Evolutionary conservation across 2,888 invertebrate genomes (phyloP).

Genomic region (Yponomeuta cagnagella): DNA sequence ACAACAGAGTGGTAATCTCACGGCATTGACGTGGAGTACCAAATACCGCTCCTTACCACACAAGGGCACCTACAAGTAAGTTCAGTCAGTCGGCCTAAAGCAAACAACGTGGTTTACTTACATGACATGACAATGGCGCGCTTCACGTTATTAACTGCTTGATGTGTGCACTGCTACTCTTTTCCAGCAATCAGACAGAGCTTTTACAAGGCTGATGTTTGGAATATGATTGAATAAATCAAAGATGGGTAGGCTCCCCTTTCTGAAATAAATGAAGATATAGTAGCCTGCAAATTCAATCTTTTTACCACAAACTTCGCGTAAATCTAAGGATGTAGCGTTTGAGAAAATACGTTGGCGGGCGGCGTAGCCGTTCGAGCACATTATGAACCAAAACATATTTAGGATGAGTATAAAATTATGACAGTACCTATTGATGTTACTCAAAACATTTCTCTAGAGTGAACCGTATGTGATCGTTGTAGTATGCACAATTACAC

Average conservation of each 20-base stretch:
- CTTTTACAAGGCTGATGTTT: background rate
- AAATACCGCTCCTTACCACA: constrained; percentile 9
- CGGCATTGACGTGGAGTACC: constrained; percentile 13
- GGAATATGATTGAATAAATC: constrained; percentile 16
- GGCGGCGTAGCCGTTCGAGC: background rate
- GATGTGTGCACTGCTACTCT: background rate
- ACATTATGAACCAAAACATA: background rate
- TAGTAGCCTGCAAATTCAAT: constrained; percentile 19
- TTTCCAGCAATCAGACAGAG: background rate
- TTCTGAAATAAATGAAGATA: constrained; percentile 15
- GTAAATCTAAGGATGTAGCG: background rate
- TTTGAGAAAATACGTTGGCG: background rate
- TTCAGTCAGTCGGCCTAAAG: background rate
- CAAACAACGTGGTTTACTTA: constrained; percentile 1
- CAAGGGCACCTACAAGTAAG: background rate
- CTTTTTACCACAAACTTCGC: constrained; percentile 5
- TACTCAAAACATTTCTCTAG: constrained; percentile 25
- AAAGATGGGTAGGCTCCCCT: constrained; percentile 3
- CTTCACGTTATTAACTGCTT: background rate
- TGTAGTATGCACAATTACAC: constrained; percentile 54
- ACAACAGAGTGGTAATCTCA: constrained; percentile 5
- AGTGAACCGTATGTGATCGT: constrained; percentile 36
- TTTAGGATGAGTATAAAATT: background rate
- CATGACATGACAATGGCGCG: background rate
- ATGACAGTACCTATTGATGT: constrained; percentile 22